phyloP scores from a whole-genome alignment of 2,113 vertebrate genomes.

The Ciconia stormi region DNA sequence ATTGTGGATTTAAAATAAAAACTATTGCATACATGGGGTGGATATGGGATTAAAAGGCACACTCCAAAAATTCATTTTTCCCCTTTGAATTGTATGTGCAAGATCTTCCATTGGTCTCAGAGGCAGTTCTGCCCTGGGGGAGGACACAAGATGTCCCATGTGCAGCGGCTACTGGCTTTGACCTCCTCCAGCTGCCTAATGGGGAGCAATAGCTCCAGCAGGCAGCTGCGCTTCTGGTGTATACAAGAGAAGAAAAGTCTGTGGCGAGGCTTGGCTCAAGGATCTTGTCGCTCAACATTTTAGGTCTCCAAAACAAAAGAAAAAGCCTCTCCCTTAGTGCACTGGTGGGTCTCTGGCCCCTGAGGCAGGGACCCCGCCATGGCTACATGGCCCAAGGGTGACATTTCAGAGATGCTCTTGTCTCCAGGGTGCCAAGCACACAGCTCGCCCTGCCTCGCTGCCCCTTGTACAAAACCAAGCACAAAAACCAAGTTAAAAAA shows the following conservation, averaged over 20 bases:
- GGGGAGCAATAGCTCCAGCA: background rate
- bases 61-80: constrained; percentile 30
- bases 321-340: background rate
- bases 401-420: background rate
- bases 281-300: background rate
- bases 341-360: background rate
- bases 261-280: background rate
- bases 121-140: constrained; percentile 3
- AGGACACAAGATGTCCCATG: constrained; percentile 5
- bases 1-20: constrained; percentile 21
- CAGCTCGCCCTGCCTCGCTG: rapidly evolving
- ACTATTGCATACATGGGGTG: background rate
- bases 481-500: background rate
- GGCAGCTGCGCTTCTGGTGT: background rate
- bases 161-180: constrained; percentile 5
- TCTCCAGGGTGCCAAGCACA: background rate
- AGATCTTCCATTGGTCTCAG: constrained; percentile 27
- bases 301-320: background rate
- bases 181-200: background rate
- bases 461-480: background rate
- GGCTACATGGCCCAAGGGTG: background rate
- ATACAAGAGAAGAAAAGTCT: background rate
- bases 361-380: rapidly evolving
- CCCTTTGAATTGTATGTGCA: constrained; percentile 27
- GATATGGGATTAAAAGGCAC: background rate